Conservation (phyloP, 35 echinoderm and acorn worm genomes). For the Ptychodera flava region DNA sequence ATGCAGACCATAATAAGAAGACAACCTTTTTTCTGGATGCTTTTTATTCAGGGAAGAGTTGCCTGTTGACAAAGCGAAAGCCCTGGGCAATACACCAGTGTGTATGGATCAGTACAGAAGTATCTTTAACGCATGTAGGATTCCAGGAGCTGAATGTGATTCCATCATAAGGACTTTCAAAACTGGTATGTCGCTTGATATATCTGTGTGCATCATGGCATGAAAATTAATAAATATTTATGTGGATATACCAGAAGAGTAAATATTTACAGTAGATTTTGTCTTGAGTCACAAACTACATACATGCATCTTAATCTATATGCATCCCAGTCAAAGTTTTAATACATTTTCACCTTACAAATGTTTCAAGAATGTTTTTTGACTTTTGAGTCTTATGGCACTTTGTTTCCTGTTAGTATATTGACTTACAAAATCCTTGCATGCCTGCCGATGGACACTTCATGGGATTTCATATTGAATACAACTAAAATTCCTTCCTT, state of each 20-base stretch:
- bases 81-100: slow-evolving; percentile 4
- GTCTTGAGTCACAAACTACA: no score
- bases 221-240: background rate
- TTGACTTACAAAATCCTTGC: background rate
- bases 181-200: slow-evolving; percentile 28
- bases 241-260: background rate
- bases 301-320: background rate
- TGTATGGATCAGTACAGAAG: slow-evolving; percentile 41
- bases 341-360: no score
- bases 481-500: background rate
- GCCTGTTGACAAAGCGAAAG: background rate
- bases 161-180: slow-evolving; percentile 36
- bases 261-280: no score
- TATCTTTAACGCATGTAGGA: slow-evolving; percentile 42
- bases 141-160: slow-evolving; percentile 37
- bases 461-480: background rate
- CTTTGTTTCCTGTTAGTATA: no score
- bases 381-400: no score
- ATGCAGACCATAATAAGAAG: background rate
- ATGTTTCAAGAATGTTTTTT: no score
- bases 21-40: background rate
- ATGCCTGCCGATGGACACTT: background rate
- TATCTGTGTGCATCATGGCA: background rate
- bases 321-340: background rate
- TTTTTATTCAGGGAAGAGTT: background rate